Conservation (phyloP, 1,140 invertebrate genomes). For the Orchesella cincta region DNA sequence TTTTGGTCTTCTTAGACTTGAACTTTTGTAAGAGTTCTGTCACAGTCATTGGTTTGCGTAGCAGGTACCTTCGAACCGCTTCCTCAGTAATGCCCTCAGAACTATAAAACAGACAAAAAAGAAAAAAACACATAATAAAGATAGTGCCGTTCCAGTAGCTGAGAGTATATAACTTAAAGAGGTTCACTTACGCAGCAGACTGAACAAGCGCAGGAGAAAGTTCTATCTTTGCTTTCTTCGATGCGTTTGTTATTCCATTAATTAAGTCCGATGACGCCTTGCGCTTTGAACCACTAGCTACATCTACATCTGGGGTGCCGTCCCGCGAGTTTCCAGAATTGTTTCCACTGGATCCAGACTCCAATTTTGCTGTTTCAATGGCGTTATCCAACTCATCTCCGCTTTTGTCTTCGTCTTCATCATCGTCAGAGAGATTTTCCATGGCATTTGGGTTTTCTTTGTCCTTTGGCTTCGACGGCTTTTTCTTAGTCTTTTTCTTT, state of each 20-base stretch:
- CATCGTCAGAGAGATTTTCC: slow-evolving; percentile 64
- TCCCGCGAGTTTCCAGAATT: slow-evolving; percentile 51
- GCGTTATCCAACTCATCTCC: slow-evolving; percentile 51
- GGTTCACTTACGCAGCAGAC: slow-evolving; percentile 45
- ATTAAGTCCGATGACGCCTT: slow-evolving; percentile 51
- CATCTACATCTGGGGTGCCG: slow-evolving; percentile 37
- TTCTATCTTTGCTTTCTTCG: slow-evolving; percentile 67
- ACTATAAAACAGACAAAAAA: slow-evolving; percentile 57
- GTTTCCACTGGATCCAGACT: slow-evolving; percentile 8
- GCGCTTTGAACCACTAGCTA: slow-evolving; percentile 54
- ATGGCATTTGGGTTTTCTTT: slow-evolving; percentile 47
- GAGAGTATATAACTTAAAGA: not conserved
- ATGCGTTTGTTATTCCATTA: slow-evolving; percentile 47
- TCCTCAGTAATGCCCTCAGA: slow-evolving; percentile 92
- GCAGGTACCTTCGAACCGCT: slow-evolving; percentile 86
- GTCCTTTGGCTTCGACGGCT: slow-evolving; percentile 51
- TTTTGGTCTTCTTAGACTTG: slow-evolving; percentile 89
- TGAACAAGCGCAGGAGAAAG: slow-evolving; percentile 53
- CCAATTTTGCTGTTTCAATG: slow-evolving; percentile 2
- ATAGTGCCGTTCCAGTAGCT: not conserved
- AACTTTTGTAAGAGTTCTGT: slow-evolving; percentile 93
- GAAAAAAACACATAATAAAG: slow-evolving; percentile 15
- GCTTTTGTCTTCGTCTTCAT: slow-evolving; percentile 61
- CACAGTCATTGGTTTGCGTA: slow-evolving; percentile 93
- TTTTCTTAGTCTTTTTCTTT: slow-evolving; percentile 36